Conservation (phyloP, 2,888 invertebrate species). For the Parnassius smintheus region DNA sequence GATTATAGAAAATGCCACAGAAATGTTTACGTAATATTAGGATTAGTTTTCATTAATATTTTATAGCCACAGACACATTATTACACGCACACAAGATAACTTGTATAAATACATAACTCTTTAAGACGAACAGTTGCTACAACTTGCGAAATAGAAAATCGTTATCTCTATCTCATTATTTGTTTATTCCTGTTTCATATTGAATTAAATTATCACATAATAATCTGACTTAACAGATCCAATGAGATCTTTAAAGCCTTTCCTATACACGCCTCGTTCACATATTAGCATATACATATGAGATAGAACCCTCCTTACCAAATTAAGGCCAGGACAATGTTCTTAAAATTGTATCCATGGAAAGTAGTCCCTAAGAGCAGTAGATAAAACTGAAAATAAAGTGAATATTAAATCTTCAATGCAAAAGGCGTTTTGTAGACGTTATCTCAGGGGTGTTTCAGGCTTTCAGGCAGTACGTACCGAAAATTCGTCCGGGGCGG, state of each 20-base stretch:
- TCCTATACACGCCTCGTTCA: slow-evolving; percentile 8
- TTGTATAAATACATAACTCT: too few relatives aligned
- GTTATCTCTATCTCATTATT: too few relatives aligned
- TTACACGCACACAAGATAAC: too few relatives aligned
- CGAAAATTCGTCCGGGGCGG: slow-evolving; percentile 10
- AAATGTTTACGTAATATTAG: too few relatives aligned
- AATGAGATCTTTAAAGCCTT: slow-evolving; percentile 4
- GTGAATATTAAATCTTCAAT: not conserved
- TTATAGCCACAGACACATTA: too few relatives aligned
- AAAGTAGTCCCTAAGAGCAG: not conserved
- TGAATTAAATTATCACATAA: too few relatives aligned
- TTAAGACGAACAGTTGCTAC: too few relatives aligned
- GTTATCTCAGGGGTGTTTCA: slow-evolving; percentile 26
- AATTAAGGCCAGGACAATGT: slow-evolving; percentile 15
- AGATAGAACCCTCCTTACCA: slow-evolving; percentile 19
- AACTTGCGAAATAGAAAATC: too few relatives aligned
- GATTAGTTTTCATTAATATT: too few relatives aligned
- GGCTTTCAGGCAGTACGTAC: slow-evolving; percentile 20
- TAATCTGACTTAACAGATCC: too few relatives aligned
- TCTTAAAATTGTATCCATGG: not conserved
- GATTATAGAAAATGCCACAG: too few relatives aligned
- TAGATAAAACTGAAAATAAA: slow-evolving; percentile 7
- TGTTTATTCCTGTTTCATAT: too few relatives aligned
- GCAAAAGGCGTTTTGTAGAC: slow-evolving; percentile 24
- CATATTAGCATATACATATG: slow-evolving; percentile 11